Evolutionary conservation across 2,888 invertebrate genomes (phyloP), one percentile per base, ranked within the genome.

Genomic region (Lepidonotus clava): DNA sequence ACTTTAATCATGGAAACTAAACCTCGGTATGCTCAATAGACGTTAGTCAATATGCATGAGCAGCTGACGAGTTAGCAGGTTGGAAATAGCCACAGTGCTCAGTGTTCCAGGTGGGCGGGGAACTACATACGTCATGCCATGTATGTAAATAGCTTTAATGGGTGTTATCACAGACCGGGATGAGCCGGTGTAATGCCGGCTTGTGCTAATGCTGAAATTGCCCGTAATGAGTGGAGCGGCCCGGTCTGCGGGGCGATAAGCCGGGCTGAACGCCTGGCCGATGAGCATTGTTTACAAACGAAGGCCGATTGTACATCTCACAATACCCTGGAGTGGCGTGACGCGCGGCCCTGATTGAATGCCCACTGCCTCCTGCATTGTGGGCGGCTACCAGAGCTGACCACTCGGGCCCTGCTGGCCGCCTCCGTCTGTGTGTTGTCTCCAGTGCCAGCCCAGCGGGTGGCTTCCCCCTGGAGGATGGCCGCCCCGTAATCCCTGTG

Each of bases 281-380:
- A 18, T 53, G 53, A 61, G 61, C 61, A 61, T 61, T 61, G 61
- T 61, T 61, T 61, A 61, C 61, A 61, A 61, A 61, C 28, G 61
- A 61, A n/a, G 61, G 24, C 28, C 61, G 28, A 61, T 61, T 61
- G 28, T 61, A 61, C 28, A 32, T 8, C 61, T 5, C n/a, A 61
- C 61, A 61, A 61, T 61, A 32, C 24, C 28, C 28, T 61, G 28
- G 61, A 61, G 61, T 61, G 28, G 21, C 5, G 28, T 5, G 61
- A 61, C 61, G 61, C 24, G 61, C 24, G 61, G n/a, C 61, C n/a
- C 61, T 24, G 61, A 61, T 61, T 61, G 61, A 32, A 18, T n/a
- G n/a, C n/a, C n/a, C n/a, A 11, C 53, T 53, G 53, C 21, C 2
- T 2, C 1, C 4, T 53, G 53, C 53, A 53, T 53, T 53, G 53